Percentiles rank a stretch among this genome's conserved stretches.
These are phyloP conservation scores for Uria aalge DNA, from an alignment of 2,113 vertebrate genomes.

Conservation along the genomic window DNA sequence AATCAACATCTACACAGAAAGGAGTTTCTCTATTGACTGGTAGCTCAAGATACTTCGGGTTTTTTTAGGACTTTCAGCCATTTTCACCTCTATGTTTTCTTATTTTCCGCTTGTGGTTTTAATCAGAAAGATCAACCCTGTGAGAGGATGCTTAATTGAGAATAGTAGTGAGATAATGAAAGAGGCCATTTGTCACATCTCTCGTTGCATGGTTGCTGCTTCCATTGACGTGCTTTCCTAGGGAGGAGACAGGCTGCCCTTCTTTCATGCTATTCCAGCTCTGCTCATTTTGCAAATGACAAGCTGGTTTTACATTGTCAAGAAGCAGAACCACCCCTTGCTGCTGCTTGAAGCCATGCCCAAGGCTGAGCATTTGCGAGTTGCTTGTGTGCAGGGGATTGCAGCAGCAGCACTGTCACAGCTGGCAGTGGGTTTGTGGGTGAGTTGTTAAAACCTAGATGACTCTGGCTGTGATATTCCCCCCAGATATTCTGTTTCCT, in stretches of 20 bases:
- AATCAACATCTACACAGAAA: neutral
- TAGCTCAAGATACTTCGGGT: neutral
- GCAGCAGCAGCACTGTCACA: neutral
- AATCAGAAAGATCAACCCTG: neutral
- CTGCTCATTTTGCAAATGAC: neutral
- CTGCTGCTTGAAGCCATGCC: neutral
- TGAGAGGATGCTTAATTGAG: slow-evolving; percentile 39
- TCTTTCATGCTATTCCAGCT: neutral
- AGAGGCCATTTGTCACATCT: neutral
- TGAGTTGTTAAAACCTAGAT: neutral
- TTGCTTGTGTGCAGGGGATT: neutral
- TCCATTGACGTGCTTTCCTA: neutral
- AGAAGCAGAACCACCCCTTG: neutral
- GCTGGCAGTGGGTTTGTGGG: neutral
- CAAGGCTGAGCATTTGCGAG: neutral
- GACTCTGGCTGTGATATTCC: neutral
- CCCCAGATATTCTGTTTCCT: neutral
- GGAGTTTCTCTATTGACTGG: neutral
- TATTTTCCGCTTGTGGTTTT: slow-evolving; percentile 42
- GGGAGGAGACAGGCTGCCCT: neutral
- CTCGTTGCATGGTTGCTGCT: neutral
- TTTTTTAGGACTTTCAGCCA: neutral
- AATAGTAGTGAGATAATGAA: slow-evolving; percentile 16
- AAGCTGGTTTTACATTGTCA: neutral
- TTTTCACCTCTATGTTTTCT: slow-evolving; percentile 13